Evolutionary conservation across 2,797 vertebrate genomes (phyloP).

Genomic region (Hemibagrus guttatus): DNA sequence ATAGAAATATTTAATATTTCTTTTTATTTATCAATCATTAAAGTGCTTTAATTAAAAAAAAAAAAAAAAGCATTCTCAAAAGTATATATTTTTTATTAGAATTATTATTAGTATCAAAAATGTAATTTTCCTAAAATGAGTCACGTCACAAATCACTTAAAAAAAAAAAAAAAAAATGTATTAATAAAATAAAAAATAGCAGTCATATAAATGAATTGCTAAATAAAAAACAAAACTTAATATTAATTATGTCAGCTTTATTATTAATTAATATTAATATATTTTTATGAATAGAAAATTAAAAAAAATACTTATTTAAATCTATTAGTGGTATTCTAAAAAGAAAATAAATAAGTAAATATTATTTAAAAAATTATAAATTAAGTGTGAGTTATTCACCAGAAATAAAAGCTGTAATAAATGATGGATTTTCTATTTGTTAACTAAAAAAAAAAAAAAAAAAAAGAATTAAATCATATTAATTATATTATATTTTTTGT

Average conservation of each 20-base stretch:
- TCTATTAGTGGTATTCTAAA: background rate
- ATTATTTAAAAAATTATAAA: background rate
- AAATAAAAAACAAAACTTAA: background rate
- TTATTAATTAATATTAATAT: too few relatives aligned
- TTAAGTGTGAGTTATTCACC: background rate
- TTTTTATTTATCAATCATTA: background rate
- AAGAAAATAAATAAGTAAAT: background rate
- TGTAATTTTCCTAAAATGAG: background rate
- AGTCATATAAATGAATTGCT: background rate
- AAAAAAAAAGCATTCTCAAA: background rate
- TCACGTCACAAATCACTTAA: too few relatives aligned
- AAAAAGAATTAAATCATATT: too few relatives aligned
- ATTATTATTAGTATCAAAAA: background rate
- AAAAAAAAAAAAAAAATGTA: too few relatives aligned
- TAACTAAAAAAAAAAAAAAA: background rate
- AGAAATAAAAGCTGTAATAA: background rate
- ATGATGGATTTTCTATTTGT: background rate
- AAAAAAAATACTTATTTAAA: background rate
- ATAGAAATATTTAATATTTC: background rate
- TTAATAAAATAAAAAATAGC: background rate
- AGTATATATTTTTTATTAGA: background rate
- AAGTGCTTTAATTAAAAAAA: background rate
- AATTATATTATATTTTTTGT: background rate
- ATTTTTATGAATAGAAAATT: background rate
- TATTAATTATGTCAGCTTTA: too few relatives aligned